Conservation (phyloP, 2,113 vertebrate genomes). For the Pangasianodon hypophthalmus region DNA sequence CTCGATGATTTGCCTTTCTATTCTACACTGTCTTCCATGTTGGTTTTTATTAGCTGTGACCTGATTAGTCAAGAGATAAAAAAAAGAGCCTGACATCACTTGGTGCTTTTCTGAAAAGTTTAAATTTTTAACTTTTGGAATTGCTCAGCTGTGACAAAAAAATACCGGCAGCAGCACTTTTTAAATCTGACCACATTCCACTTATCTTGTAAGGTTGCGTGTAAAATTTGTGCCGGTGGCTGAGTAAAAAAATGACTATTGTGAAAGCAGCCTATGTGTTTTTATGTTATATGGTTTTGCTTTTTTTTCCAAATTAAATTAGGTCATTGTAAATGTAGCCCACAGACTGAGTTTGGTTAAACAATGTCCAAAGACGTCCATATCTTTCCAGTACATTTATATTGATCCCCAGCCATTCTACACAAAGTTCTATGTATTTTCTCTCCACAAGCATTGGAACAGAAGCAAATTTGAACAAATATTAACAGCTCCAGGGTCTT, state of each 20-base stretch:
- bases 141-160: background rate
- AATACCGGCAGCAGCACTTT: too few relatives aligned
- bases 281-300: too few relatives aligned
- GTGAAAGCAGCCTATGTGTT: too few relatives aligned
- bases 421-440: background rate
- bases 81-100: too few relatives aligned
- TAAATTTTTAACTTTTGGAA: too few relatives aligned
- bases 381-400: background rate
- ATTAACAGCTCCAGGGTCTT: background rate
- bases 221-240: background rate
- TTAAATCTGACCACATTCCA: background rate
- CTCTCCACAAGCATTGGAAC: background rate
- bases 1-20: too few relatives aligned
- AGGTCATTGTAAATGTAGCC: background rate
- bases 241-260: too few relatives aligned
- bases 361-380: background rate
- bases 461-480: background rate
- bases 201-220: background rate
- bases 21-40: too few relatives aligned
- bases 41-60: too few relatives aligned
- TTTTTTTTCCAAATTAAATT: background rate
- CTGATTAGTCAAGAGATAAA: too few relatives aligned
- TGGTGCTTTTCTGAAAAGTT: too few relatives aligned
- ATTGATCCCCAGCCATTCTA: background rate
- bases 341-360: background rate